Base-by-base conservation (phyloP, 2,888 invertebrate genomes). In the Pseudococcus viburni region DNA sequence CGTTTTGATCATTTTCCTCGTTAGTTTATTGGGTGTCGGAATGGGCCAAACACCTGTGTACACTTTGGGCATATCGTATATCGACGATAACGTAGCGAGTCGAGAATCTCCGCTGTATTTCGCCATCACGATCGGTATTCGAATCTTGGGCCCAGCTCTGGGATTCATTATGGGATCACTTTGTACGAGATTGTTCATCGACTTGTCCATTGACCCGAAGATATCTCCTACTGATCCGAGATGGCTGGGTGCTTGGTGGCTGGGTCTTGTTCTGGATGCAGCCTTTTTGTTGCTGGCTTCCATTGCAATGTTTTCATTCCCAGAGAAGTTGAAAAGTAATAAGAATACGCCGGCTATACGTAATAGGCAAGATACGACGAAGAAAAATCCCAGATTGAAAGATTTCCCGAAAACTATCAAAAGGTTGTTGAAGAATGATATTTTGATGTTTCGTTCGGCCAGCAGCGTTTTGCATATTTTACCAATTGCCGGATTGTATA, bases 231-330 rank as follows among this genome's bases (percentile, higher is more conserved):
- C 94, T 68, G 96, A 97, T 92, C 96, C 96, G 6, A 93, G 96
- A 92, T 98, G 98, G 97, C 96, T 98, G 84, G 98, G 98, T 85
- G 98, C 98, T 80, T 99, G 98, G 98, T 99, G 98, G 98, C 93
- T 99, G 89, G 98, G 97, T 84, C 94, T 97, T 91, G 95, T 97
- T 90, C 93, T 98, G 90, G 97, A 98, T 91, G 96, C 97, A 1
- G 94, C 94, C 0, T 93, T 97, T 90, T 94, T 98, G 91, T 94
- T 97, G 91, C 90, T 98, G 89, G 95, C 97, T 88, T 96, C 97
- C 0, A 92, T 96, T 87, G 95, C 96, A 88, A 97, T 99, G 96
- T 97, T 97, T 92, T 96, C 96, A 90, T 98, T 98, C 92, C 98
- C 98, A 89, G 94, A 95, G 90, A 94, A 96, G 91, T 93, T 98